These are phyloP conservation scores for Drosophila lacteicornis DNA, from an alignment of 1,140 invertebrate species.

Conservation along the genomic window DNA sequence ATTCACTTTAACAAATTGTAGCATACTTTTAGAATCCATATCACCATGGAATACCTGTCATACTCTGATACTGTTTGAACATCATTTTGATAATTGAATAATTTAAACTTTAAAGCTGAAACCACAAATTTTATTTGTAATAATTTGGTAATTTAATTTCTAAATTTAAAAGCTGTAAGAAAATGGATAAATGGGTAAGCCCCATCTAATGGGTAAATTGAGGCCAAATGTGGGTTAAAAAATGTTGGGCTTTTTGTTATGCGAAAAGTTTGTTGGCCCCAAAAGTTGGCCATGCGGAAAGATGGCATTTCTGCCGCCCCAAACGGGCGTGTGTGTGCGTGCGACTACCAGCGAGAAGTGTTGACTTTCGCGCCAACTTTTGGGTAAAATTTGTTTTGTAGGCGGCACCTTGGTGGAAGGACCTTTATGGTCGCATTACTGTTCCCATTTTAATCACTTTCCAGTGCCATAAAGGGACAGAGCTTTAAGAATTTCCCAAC, in stretches of 20 bases:
- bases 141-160: not conserved
- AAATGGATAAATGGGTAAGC: not conserved
- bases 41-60: not conserved
- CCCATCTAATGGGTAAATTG: constrained; percentile 1
- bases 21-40: not conserved
- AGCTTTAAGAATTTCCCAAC: constrained; percentile 16
- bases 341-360: not conserved
- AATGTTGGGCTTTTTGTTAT: constrained; percentile 17
- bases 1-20: not conserved
- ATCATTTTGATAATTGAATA: too few relatives aligned
- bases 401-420: constrained; percentile 7
- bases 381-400: constrained; percentile 13
- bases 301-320: constrained; percentile 7
- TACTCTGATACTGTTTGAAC: too few relatives aligned
- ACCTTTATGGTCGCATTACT: constrained; percentile 35
- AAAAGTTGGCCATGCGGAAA: constrained; percentile 30
- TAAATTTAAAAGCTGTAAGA: not conserved
- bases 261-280: constrained; percentile 30
- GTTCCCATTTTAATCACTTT: constrained; percentile 40
- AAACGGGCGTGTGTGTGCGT: not conserved
- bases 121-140: too few relatives aligned
- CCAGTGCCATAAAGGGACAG: constrained; percentile 35
- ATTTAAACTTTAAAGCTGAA: too few relatives aligned
- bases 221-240: constrained; percentile 22
- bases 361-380: constrained; percentile 58